Conservation (phyloP, 2,797 vertebrate genomes). For the Lindbergichthys nudifrons region DNA sequence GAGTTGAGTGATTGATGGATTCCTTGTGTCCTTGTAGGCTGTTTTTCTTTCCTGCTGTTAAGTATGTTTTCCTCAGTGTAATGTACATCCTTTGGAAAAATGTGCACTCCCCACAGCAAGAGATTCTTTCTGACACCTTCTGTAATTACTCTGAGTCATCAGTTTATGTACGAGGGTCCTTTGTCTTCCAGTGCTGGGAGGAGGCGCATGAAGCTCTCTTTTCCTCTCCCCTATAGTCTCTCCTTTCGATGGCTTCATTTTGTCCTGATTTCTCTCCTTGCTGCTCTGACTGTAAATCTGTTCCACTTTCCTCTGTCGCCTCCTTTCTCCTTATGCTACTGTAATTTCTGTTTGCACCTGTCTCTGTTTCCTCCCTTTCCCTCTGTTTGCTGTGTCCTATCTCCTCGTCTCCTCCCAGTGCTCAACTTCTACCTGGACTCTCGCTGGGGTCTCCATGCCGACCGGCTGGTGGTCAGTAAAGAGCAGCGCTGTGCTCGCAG, state of each 20-base stretch:
- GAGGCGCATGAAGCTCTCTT: constrained; percentile 69
- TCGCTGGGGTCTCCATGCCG: constrained; percentile 93
- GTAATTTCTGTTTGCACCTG: constrained; percentile 38
- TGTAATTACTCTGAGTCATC: constrained; percentile 59
- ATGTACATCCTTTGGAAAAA: constrained; percentile 36
- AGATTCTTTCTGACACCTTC: constrained; percentile 48
- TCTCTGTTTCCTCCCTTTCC: constrained; percentile 27
- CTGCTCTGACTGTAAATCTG: constrained; percentile 58
- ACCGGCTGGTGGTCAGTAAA: constrained; percentile 94
- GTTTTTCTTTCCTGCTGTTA: constrained; percentile 61
- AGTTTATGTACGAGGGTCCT: constrained; percentile 37
- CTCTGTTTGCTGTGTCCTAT: constrained; percentile 20
- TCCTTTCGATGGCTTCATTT: constrained; percentile 42
- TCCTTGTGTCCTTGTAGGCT: constrained; percentile 57
- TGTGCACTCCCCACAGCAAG: constrained; percentile 38
- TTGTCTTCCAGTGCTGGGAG: constrained; percentile 68
- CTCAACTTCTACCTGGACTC: constrained; percentile 96
- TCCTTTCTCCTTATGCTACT: constrained; percentile 24
- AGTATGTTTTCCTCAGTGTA: constrained; percentile 50
- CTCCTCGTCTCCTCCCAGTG: constrained; percentile 77
- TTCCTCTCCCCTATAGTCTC: constrained; percentile 30
- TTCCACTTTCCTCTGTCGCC: constrained; percentile 31
- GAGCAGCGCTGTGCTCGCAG: constrained; percentile 95
- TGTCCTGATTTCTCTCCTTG: constrained; percentile 45
- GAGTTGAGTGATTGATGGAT: constrained; percentile 62